Evolutionary conservation across 2,113 vertebrate species (phyloP).

Genomic region (Paraplagusia blochii): DNA sequence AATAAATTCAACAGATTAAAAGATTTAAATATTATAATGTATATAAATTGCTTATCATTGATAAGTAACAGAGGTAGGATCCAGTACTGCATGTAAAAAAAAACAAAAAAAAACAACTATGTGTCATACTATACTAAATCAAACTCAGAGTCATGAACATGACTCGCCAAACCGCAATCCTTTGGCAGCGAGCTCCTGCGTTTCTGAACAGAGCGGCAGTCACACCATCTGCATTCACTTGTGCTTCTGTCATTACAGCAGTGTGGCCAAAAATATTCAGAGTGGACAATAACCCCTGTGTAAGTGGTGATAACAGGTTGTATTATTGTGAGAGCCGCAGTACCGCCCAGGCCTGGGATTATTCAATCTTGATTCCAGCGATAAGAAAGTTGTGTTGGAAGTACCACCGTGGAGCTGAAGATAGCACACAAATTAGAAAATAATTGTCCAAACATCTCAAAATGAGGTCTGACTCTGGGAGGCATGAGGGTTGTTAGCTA

Average conservation of each 20-base stretch:
- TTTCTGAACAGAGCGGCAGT: slow-evolving; percentile 27
- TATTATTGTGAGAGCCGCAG: slow-evolving; percentile 8
- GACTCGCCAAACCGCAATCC: slow-evolving; percentile 12
- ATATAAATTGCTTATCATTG: too few species aligned
- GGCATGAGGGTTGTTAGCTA: neutral
- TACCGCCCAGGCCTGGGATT: slow-evolving; percentile 4
- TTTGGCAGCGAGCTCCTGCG: slow-evolving; percentile 21
- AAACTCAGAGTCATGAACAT: slow-evolving; percentile 8
- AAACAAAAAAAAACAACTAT: too few species aligned
- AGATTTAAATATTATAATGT: too few species aligned
- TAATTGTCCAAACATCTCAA: slow-evolving; percentile 6
- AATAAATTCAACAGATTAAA: too few species aligned
- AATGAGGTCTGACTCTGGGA: slow-evolving; percentile 1
- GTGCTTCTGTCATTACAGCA: slow-evolving; percentile 23
- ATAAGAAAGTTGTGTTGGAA: slow-evolving; percentile 29
- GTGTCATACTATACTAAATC: too few species aligned
- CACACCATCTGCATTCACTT: slow-evolving; percentile 58
- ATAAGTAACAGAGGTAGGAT: too few species aligned
- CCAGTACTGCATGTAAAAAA: too few species aligned
- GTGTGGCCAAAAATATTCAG: slow-evolving; percentile 28
- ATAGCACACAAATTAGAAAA: slow-evolving; percentile 14
- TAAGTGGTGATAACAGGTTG: slow-evolving; percentile 29
- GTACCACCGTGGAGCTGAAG: neutral
- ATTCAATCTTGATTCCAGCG: slow-evolving; percentile 17
- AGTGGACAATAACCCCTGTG: slow-evolving; percentile 48